These are phyloP conservation scores for Bergia sp. DNA, from an alignment of 92 coral and sea anemone genomes.

Conservation along the genomic window DNA sequence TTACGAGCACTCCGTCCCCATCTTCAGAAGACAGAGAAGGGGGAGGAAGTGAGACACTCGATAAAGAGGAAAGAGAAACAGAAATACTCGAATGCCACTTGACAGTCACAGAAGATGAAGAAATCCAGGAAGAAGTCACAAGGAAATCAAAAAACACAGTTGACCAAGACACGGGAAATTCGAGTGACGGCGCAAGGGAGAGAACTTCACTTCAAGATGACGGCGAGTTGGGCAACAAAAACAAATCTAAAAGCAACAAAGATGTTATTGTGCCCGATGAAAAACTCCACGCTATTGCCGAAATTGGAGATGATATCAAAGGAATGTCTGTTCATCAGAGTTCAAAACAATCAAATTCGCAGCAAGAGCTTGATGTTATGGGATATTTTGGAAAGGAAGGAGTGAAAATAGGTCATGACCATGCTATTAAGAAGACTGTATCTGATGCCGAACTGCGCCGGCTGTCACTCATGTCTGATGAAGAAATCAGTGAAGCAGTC, in stretches of 20 bases:
- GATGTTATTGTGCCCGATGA: neutral
- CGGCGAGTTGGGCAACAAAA: neutral
- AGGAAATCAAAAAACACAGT: neutral
- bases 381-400: neutral
- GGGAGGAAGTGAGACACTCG: neutral
- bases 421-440: conserved; percentile 43
- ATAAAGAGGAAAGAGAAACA: neutral
- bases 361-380: too few relatives aligned
- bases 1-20: neutral
- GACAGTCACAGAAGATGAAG: neutral
- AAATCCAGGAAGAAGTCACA: neutral
- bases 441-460: neutral
- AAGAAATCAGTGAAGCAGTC: conserved; percentile 60
- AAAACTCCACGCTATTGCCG: neutral
- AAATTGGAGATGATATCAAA: neutral
- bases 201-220: neutral
- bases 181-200: neutral
- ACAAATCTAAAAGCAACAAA: neutral
- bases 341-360: neutral
- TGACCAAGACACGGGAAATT: neutral
- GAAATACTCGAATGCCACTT: too few relatives aligned
- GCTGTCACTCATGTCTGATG: conserved; percentile 51
- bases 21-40: neutral
- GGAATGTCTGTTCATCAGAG: neutral
- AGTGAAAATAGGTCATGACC: conserved; percentile 18